phyloP scores from a whole-genome alignment of 2,113 vertebrate species.

The Paraplagusia blochii region DNA sequence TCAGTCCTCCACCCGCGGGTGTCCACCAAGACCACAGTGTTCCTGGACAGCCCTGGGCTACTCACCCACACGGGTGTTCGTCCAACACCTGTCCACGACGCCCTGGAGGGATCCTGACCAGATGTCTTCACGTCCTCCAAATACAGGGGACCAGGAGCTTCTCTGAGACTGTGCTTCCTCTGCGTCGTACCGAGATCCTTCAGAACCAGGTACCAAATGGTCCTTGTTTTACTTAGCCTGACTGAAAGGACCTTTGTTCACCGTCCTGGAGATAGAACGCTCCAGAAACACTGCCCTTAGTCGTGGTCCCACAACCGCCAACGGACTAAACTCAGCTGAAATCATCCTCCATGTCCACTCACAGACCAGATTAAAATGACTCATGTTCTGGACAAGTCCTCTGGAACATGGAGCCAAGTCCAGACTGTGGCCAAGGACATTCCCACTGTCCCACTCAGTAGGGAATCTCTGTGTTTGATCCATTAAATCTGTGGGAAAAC shows the following conservation, averaged over 20 bases:
- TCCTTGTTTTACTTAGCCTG: slow-evolving; percentile 36
- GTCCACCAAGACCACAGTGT: too few species aligned
- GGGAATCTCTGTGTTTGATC: slow-evolving; percentile 54
- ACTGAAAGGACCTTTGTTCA: slow-evolving; percentile 53
- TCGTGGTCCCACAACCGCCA: slow-evolving; percentile 40
- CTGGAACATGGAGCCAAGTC: slow-evolving; percentile 45
- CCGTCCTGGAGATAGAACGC: slow-evolving; percentile 59
- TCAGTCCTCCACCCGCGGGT: too few species aligned
- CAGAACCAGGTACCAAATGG: background rate
- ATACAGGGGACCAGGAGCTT: too few species aligned
- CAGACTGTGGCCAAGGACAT: slow-evolving; percentile 57
- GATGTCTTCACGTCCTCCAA: too few species aligned
- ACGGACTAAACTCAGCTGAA: slow-evolving; percentile 17
- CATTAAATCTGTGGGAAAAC: slow-evolving; percentile 47
- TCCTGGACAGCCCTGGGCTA: too few species aligned
- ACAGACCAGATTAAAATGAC: slow-evolving; percentile 50
- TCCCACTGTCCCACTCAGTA: slow-evolving; percentile 36
- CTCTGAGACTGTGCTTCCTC: too few species aligned
- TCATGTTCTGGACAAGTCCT: slow-evolving; percentile 42
- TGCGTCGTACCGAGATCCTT: too few species aligned
- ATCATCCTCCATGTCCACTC: slow-evolving; percentile 53
- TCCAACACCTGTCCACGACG: too few species aligned
- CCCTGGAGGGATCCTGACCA: too few species aligned
- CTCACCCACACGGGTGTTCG: too few species aligned
- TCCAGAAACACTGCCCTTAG: slow-evolving; percentile 20